Evolutionary conservation across 1,140 invertebrate species (phyloP), one percentile per base, ranked within the genome.

Genomic region (Pissodes strobi): DNA sequence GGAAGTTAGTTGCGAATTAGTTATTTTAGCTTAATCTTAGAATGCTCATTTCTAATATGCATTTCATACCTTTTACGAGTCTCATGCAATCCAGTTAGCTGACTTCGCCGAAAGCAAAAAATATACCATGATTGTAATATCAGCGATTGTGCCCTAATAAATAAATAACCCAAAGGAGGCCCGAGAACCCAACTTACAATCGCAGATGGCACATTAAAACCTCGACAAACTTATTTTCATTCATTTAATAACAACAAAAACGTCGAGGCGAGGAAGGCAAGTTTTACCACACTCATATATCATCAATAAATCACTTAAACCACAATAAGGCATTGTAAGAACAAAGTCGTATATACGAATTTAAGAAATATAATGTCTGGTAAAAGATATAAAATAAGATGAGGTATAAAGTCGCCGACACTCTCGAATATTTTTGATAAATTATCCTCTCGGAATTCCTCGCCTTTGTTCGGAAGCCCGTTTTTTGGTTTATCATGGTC

Each of bases 341-440:
- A 57, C 55, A 43, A 57, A 57, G 41, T 57, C 55, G 41, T 57
- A 57, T 57, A 57, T 57, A 57, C 55, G 55, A 57, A 45, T 57
- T 57, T 57, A 57, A 57, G 30, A 45, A 57, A 57, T 57, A 43
- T 45, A 45, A 57, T 57, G 41, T 25, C n/a, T 45, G 55, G 39
- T 57, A 57, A 57, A 15, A 45, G 39, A 57, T 57, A 57, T 18
- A 8, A 43, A 57, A 43, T 22, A 9, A 27, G 25, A 23, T 55
- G 21, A 12, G 21, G 6, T 39, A 34, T 55, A 57, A 57, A 45
- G 55, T 57, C 38, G 55, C 37, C 55, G 51, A 57, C 55, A 13
- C 38, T n/a, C 38, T 18, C 38, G 55, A 45, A 45, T 27, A 45
- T 45, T 57, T 57, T 57, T 57, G 55, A 57, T 57, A 57, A 57